These are phyloP conservation scores for Conger conger DNA, from an alignment of 2,113 vertebrate species.

Conservation along the genomic window DNA sequence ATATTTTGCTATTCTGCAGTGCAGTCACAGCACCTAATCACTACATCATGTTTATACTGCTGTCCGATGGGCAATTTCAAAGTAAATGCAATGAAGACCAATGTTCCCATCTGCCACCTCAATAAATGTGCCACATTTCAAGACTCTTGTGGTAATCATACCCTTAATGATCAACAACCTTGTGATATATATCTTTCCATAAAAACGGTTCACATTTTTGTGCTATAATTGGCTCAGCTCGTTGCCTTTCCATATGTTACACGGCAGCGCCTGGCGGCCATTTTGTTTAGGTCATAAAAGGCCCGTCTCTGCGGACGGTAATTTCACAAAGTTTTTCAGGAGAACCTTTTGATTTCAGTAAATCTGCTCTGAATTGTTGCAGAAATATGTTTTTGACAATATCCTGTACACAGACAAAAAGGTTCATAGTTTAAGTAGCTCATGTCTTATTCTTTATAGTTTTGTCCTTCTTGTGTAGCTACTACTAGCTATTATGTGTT, in stretches of 20 bases:
- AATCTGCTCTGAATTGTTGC: not conserved
- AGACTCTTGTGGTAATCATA: constrained; percentile 94
- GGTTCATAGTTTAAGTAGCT: too few relatives aligned
- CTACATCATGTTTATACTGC: constrained; percentile 99
- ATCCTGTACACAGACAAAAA: too few relatives aligned
- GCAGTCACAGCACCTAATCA: constrained; percentile 81
- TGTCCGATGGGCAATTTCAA: constrained; percentile 97
- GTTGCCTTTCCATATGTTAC: constrained; percentile 83
- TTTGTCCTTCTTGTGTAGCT: too few relatives aligned
- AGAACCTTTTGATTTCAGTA: constrained; percentile 33
- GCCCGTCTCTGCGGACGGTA: constrained; percentile 66
- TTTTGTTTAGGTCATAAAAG: constrained; percentile 77
- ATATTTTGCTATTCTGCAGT: constrained; percentile 81
- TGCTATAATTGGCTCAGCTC: constrained; percentile 83
- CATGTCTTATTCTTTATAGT: too few relatives aligned
- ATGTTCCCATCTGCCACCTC: constrained; percentile 96
- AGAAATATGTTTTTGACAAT: too few relatives aligned
- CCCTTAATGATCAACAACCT: constrained; percentile 97
- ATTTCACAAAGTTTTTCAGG: constrained; percentile 69
- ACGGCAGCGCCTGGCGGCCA: constrained; percentile 48
- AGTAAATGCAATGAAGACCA: constrained; percentile 95
- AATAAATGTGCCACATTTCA: constrained; percentile 97
- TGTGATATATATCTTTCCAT: constrained; percentile 94
- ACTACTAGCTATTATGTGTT: too few relatives aligned
- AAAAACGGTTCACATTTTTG: constrained; percentile 83